Evolutionary conservation across 1,140 invertebrate species (phyloP).

Genomic region (Monomorium pharaonis): DNA sequence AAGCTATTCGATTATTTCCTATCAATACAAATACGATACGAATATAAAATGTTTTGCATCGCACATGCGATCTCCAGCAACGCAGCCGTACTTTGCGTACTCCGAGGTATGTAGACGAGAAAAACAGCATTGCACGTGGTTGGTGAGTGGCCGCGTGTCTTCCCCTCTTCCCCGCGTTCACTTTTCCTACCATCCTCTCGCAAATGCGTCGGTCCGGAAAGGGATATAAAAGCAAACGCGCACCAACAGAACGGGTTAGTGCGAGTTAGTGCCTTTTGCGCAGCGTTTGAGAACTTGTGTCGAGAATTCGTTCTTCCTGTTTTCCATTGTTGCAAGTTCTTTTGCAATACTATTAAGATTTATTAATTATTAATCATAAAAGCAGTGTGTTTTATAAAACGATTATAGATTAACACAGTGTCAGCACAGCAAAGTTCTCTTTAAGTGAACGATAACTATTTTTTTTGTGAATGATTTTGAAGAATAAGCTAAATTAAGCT

Average conservation of each 20-base stretch:
- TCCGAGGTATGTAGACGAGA: slow-evolving; percentile 27
- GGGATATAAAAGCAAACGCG: slow-evolving; percentile 76
- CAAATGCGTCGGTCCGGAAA: slow-evolving; percentile 27
- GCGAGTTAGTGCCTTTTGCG: slow-evolving; percentile 67
- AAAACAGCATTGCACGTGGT: slow-evolving; percentile 71
- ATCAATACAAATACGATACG: background rate
- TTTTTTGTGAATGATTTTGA: background rate
- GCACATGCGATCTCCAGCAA: slow-evolving; percentile 48
- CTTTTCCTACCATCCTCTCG: slow-evolving; percentile 51
- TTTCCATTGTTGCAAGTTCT: background rate
- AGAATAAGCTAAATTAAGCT: background rate
- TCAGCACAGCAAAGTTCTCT: background rate
- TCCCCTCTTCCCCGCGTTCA: slow-evolving; percentile 52
- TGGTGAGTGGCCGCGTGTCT: slow-evolving; percentile 59
- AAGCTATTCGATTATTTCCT: background rate
- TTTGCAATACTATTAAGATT: background rate
- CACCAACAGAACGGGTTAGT: slow-evolving; percentile 68
- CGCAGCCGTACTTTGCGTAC: slow-evolving; percentile 20
- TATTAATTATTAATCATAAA: background rate
- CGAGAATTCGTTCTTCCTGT: background rate
- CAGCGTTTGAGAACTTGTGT: background rate
- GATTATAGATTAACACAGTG: background rate
- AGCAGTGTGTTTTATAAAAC: background rate
- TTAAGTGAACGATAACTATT: background rate
- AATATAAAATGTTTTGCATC: background rate